Percentiles rank a stretch among this genome's conserved stretches.
Conservation (phyloP, 2,113 vertebrate species). For the Maccullochella peelii region DNA sequence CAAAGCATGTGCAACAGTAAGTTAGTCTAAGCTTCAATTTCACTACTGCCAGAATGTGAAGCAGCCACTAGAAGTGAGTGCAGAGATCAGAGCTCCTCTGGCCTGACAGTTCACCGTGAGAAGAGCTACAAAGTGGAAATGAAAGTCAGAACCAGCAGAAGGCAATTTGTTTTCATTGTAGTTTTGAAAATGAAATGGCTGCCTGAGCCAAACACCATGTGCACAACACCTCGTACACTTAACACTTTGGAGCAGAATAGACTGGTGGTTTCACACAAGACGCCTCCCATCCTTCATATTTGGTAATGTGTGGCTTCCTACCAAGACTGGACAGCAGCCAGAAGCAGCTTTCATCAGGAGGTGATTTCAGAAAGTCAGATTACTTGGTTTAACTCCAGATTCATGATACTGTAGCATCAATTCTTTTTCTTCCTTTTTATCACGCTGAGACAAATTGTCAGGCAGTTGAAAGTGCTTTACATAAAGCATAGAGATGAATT, state of each 20-base stretch:
- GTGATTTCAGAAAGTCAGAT: background rate
- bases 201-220: background rate
- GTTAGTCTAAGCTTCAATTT: background rate
- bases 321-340: constrained; percentile 4
- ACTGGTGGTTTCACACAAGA: background rate
- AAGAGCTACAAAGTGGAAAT: background rate
- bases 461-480: background rate
- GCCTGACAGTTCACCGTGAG: background rate
- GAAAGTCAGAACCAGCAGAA: constrained; percentile 17
- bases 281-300: background rate
- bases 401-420: background rate
- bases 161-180: constrained; percentile 13
- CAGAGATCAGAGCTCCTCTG: background rate
- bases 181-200: constrained; percentile 8
- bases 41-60: background rate
- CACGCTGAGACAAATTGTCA: no score
- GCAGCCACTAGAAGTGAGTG: background rate
- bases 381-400: background rate
- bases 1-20: background rate
- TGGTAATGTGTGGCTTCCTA: constrained; percentile 4
- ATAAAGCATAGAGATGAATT: background rate
- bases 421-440: no score
- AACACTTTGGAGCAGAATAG: constrained; percentile 4
- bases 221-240: background rate
- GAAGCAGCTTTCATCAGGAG: background rate